Base-by-base conservation (phyloP, 2,797 vertebrate genomes). In the Epinephelus coioides region DNA sequence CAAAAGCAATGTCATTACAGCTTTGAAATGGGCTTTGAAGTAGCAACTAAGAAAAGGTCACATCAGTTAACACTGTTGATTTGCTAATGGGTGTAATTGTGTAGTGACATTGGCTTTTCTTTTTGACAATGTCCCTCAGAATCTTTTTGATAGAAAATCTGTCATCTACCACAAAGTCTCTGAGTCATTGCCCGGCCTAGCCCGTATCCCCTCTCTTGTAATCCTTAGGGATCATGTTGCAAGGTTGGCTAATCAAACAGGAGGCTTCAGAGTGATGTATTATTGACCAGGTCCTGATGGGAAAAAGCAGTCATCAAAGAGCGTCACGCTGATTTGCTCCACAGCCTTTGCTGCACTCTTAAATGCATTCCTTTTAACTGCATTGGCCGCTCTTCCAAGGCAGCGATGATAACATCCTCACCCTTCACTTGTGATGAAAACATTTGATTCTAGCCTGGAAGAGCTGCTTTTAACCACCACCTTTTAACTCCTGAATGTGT, bases 231-330 rank as follows among this genome's bases (percentile, higher is more conserved):
- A 85, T 84, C 75, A 60, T 74, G 72, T 80, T 83, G 74, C 79
- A 80, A 78, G 82, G 82, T 74, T 77, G 78, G 75, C 82, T 86
- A 83, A 89, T 92, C 77, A 89, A 88, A 86, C 62, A 30, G 66
- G 46, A 79, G 69, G 76, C 79, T 84, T 86, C 81, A 73, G 74
- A 62, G 71, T 88, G 84, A 92, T 88, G 78, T 82, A 84, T 90
- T 89, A 91, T 89, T 91, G 90, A 92, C 82, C 86, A 68, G 79
- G 69, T 81, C 50, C 73, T 84, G 82, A 81, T 86, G 81, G 72
- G 69, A 68, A 69, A 76, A 82, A 68, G 64, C 64, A 55, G 79
- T 80, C 83, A 87, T 87, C 86, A 85, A 86, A 88, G 81, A 76
- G 74, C 23, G 71, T 88, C 78, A 66, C 13, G 23, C 79, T 74